Evolutionary conservation across 2,888 invertebrate genomes (phyloP).

Genomic region (Diarsia mendica): DNA sequence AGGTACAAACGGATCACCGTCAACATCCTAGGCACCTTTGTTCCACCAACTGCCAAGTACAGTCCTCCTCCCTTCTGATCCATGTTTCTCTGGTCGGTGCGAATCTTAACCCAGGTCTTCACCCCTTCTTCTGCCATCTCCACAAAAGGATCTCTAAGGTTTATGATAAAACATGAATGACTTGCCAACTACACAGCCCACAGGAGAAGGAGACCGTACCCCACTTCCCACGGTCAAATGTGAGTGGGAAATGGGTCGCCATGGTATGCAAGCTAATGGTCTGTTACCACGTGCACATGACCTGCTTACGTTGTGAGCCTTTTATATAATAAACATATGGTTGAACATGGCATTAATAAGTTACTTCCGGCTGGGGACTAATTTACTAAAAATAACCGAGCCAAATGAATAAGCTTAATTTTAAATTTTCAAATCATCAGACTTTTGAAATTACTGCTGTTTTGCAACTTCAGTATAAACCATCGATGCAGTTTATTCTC

Average conservation of each 20-base stretch:
- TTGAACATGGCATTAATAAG: conserved; percentile 11
- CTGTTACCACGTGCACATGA: conserved; percentile 34
- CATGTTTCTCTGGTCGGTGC: neutral
- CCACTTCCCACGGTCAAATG: conserved; percentile 54
- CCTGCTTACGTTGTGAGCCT: conserved; percentile 21
- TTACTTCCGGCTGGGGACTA: conserved; percentile 11
- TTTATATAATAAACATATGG: conserved; percentile 20
- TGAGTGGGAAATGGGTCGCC: conserved; percentile 46
- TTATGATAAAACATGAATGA: conserved; percentile 2
- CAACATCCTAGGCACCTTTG: neutral
- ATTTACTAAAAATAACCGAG: neutral
- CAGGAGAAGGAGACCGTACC: conserved; percentile 43
- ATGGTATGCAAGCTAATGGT: conserved; percentile 34
- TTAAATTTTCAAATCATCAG: neutral
- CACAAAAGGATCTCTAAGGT: neutral
- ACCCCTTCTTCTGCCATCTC: neutral
- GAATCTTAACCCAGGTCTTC: neutral
- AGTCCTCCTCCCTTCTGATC: neutral
- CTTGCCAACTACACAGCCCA: conserved; percentile 1
- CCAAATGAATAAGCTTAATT: neutral
- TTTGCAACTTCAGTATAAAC: conserved; percentile 11
- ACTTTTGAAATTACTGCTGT: neutral
- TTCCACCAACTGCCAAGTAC: neutral
- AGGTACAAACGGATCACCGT: neutral
- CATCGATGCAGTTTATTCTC: neutral